Base-by-base conservation (phyloP, 1,140 invertebrate species). In the Ditylenchus dipsaci region DNA sequence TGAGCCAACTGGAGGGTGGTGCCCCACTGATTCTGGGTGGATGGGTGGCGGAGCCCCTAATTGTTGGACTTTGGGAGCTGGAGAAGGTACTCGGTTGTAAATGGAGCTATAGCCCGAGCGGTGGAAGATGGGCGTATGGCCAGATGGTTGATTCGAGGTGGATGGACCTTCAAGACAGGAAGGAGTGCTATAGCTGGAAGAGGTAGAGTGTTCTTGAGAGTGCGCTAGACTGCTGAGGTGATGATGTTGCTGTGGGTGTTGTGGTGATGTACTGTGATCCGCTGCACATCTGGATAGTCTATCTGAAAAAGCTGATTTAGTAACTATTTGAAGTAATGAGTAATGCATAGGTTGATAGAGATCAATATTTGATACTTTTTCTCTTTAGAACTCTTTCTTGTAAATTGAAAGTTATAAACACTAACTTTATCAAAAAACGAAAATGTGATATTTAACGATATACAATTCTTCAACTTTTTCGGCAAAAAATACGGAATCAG, bases 241-340 rank as follows among this genome's bases (percentile, higher is more conserved):
- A 43, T n/a, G 47, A 3, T 64, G 63, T 27, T 67, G n/a, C n/a
- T n/a, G n/a, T n/a, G 38, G 30, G 53, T 59, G 43, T 57, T 67
- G 56, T 75, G 64, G 42, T 76, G 58, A 53, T 78, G 77, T 21
- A 76, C 77, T n/a, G 75, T 78, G 38, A 76, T 76, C 11, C 75
- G 74, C 63, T 76, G 75, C 8, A 76, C 75, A 63, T 76, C 75
- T 27, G 75, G 76, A 63, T 76, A 76, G 42, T 76, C 75, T 43
- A 76, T 76, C 75, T 76, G 27, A 23, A 78, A 21, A 17, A 3
- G 33, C 11, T 5, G 11, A 38, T n/a, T n/a, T n/a, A n/a, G n/a
- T n/a, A n/a, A n/a, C n/a, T n/a, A n/a, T n/a, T n/a, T n/a, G n/a
- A n/a, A n/a, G n/a, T n/a, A n/a, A n/a, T n/a, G n/a, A n/a, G n/a